phyloP scores from a whole-genome alignment of 2,113 vertebrate genomes.

The Dicentrarchus labrax region DNA sequence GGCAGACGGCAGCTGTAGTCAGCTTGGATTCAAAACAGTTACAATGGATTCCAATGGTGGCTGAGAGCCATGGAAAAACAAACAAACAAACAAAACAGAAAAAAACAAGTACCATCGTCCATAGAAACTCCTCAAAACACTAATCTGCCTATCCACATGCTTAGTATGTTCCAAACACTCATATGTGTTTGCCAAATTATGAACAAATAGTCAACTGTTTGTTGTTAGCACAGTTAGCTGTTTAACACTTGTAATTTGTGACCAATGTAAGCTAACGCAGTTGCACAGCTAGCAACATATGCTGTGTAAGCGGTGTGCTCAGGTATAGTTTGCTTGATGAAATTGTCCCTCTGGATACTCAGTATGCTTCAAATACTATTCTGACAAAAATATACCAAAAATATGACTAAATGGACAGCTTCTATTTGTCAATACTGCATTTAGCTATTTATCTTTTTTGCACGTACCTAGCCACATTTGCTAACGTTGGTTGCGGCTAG shows the following conservation, averaged over 20 bases:
- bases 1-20: background rate
- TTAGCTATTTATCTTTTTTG: background rate
- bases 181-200: background rate
- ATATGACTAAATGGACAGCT: background rate
- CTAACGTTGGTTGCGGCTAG: background rate
- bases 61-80: background rate
- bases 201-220: background rate
- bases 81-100: background rate
- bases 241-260: background rate
- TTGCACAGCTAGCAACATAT: background rate
- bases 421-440: background rate
- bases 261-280: background rate
- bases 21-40: slow-evolving; percentile 1
- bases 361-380: background rate
- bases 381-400: background rate
- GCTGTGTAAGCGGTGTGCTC: background rate
- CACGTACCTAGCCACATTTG: background rate
- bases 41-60: background rate
- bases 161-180: background rate
- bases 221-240: background rate
- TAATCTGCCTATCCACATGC: background rate
- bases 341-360: background rate
- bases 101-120: background rate
- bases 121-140: background rate
- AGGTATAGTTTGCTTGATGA: background rate